Conservation (phyloP, 2,888 invertebrate species). For the Zeuzera pyrina region DNA sequence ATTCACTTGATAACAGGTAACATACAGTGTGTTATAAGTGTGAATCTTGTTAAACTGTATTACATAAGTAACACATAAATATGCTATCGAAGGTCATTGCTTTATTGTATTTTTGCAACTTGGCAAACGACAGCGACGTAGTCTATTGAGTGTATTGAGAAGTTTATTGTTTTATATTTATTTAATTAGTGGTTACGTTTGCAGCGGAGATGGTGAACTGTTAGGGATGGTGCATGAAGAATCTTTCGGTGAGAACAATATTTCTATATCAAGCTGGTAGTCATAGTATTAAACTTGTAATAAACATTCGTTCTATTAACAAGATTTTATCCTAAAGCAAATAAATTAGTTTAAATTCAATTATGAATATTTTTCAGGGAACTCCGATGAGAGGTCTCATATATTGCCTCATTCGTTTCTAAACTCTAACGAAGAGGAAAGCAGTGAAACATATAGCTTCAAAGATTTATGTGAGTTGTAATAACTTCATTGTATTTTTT, state of each 20-base stretch:
- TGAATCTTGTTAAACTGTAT: constrained; percentile 24
- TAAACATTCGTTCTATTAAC: constrained; percentile 23
- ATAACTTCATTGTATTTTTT: background rate
- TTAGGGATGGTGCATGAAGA: constrained; percentile 61
- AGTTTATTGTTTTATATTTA: constrained; percentile 9
- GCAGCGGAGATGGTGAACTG: constrained; percentile 63
- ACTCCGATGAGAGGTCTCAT: constrained; percentile 61
- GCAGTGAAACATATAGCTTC: constrained; percentile 42
- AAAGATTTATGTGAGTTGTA: constrained; percentile 50
- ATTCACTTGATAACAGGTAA: constrained; percentile 77
- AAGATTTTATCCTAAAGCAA: constrained; percentile 30
- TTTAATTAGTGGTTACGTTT: constrained; percentile 28
- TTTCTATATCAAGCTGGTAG: background rate
- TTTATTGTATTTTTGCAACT: constrained; percentile 43
- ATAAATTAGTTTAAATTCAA: constrained; percentile 42
- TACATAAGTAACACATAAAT: constrained; percentile 45
- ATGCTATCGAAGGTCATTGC: constrained; percentile 55
- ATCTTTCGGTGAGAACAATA: constrained; percentile 42
- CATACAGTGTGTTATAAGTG: constrained; percentile 19
- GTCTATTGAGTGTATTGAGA: constrained; percentile 22
- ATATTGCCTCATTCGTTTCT: constrained; percentile 70
- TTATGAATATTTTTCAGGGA: constrained; percentile 50
- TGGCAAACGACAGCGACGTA: constrained; percentile 41
- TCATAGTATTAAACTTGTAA: background rate
- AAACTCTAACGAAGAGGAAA: constrained; percentile 65